Base-by-base conservation (phyloP, 2,888 invertebrate genomes). In the Colostygia pectinataria region DNA sequence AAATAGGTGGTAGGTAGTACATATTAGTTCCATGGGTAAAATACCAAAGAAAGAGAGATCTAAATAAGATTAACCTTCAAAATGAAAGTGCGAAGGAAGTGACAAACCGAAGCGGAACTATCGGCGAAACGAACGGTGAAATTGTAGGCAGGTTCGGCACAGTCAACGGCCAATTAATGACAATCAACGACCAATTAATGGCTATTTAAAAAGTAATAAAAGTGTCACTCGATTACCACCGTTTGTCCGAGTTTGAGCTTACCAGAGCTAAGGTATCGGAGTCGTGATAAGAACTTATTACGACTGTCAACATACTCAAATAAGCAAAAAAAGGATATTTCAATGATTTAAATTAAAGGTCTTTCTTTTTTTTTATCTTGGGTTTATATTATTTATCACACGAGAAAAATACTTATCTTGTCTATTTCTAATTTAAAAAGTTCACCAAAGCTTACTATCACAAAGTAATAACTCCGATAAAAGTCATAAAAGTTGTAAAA, bases 141-240 rank as follows among this genome's bases (percentile, higher is more conserved):
- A 50, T 45, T 43, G 43, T 37, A 33, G 13, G 31, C 13, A 24
- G 32, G 36, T 53, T 37, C 39, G 28, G 29, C 3, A 36, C 47
- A 45, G 38, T 49, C 29, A 45, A 55, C 46, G 36, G 6, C 9
- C 48, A 54, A 62, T 58, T 49, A 49, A 45, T 27, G 24, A 12
- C 43, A 55, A 55, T 59, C 47, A 41, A 56, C 32, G 13, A 9
- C 6, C 49, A 54, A 53, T 55, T 55, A 51, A 54, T 32, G 12
- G 6, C 33, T 15, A 25, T 39, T 49, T 18, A 39, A 31, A 8
- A 29, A 47, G 51, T 50, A 36, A 24, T 38, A 42, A 31, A 43
- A 28, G 13, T 23, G 28, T 12, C 14, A 13, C 31, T 44, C 41
- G 33, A 47, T 52, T 50, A 50, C 41, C 55, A 49, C 45, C 39